These are phyloP conservation scores for Squalus acanthias DNA, from an alignment of 2,797 vertebrate genomes.

Conservation along the genomic window DNA sequence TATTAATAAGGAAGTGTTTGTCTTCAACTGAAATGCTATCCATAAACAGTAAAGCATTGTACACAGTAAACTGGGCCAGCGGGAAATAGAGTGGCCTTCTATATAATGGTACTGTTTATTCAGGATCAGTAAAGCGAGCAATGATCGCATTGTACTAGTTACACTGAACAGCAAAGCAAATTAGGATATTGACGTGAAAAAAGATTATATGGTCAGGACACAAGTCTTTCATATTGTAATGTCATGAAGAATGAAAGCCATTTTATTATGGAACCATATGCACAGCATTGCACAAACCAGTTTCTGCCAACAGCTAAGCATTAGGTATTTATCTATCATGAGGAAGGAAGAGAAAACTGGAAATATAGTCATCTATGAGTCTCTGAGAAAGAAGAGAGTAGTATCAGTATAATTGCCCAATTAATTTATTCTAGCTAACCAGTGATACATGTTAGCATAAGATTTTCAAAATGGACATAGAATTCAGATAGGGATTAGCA, in stretches of 20 bases:
- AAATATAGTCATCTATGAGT: background rate
- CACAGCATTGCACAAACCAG: background rate
- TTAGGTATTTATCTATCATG: background rate
- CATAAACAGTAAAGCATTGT: slow-evolving; percentile 14
- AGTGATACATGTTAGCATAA: background rate
- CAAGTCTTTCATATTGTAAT: background rate
- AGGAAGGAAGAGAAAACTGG: background rate
- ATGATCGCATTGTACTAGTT: background rate
- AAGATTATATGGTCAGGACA: background rate
- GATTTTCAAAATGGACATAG: background rate
- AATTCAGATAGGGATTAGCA: background rate
- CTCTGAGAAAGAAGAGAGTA: background rate
- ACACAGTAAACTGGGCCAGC: background rate
- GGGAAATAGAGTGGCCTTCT: background rate
- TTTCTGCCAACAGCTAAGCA: background rate
- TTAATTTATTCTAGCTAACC: background rate
- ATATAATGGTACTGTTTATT: background rate
- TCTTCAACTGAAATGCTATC: background rate
- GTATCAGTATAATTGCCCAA: background rate
- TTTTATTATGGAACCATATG: background rate
- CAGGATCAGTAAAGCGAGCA: background rate
- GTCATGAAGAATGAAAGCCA: background rate
- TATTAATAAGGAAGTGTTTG: background rate
- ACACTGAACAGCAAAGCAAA: background rate
- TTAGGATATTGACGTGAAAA: background rate